Percentiles rank a stretch among this genome's conserved stretches.
phyloP scores from a whole-genome alignment of 2,888 invertebrate genomes.

The Podotricha telesiphe region DNA sequence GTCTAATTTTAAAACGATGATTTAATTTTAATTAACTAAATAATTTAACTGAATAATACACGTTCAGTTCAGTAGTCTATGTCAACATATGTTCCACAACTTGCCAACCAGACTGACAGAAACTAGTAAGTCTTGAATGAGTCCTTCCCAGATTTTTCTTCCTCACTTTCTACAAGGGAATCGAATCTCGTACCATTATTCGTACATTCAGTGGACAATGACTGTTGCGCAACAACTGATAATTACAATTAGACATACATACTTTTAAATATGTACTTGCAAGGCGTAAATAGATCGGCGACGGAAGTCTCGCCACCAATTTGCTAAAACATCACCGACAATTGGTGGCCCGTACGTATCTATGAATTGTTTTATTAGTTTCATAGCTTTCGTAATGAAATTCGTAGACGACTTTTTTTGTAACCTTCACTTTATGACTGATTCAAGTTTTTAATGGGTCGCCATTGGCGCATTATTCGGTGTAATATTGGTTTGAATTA shows the following conservation, averaged over 20 bases:
- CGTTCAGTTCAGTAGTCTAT: too few relatives aligned
- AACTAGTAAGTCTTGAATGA: too few relatives aligned
- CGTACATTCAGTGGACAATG: too few relatives aligned
- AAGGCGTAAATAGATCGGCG: constrained; percentile 44
- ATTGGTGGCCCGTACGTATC: constrained; percentile 34
- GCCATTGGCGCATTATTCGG: neutral
- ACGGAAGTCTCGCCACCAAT: constrained; percentile 47
- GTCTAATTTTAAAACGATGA: too few relatives aligned
- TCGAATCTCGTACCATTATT: too few relatives aligned
- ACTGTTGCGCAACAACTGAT: neutral
- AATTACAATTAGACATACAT: neutral
- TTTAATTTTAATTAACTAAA: too few relatives aligned
- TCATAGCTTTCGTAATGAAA: constrained; percentile 8
- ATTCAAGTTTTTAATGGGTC: neutral
- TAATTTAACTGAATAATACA: too few relatives aligned
- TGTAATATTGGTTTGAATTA: too few relatives aligned
- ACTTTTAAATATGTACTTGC: neutral
- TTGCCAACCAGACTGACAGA: too few relatives aligned
- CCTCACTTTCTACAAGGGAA: too few relatives aligned
- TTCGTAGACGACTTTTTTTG: constrained; percentile 22
- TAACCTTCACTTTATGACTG: neutral
- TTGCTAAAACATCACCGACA: constrained; percentile 38
- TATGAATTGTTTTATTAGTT: constrained; percentile 33
- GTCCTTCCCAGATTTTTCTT: too few relatives aligned
- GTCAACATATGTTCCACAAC: too few relatives aligned